Conservation (phyloP, 2,888 invertebrate genomes). For the Galeruca laticollis region DNA sequence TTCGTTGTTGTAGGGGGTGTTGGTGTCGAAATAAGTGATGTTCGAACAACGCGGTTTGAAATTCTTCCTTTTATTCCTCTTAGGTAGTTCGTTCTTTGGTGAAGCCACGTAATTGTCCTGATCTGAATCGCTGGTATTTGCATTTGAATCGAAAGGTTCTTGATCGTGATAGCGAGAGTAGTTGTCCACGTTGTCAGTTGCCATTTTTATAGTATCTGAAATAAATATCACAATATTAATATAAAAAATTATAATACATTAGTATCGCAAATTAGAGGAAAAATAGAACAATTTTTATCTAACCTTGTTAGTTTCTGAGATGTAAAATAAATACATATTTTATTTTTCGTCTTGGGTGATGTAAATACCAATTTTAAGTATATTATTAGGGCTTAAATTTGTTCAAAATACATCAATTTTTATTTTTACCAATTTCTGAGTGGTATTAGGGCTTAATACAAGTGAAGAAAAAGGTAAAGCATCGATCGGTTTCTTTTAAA, state of each 20-base stretch:
- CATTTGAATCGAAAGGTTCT: constrained; percentile 57
- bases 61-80: constrained; percentile 83
- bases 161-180: constrained; percentile 57
- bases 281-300: no score
- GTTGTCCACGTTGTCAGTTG: constrained; percentile 58
- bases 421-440: no score
- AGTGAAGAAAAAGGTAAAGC: no score
- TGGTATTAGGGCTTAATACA: no score
- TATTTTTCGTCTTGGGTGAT: no score
- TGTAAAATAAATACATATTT: no score
- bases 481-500: no score
- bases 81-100: constrained; percentile 70
- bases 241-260: not conserved
- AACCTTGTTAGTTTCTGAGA: no score
- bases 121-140: constrained; percentile 71
- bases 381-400: no score
- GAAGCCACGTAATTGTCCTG: constrained; percentile 61
- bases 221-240: constrained; percentile 48
- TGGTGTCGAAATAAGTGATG: constrained; percentile 68
- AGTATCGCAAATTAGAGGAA: no score
- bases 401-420: no score
- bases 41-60: constrained; percentile 80
- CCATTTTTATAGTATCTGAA: constrained; percentile 64
- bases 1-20: constrained; percentile 50
- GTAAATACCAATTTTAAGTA: no score